These are phyloP conservation scores for Pristiophorus japonicus DNA, from an alignment of 2,113 vertebrate species.

Conservation along the genomic window DNA sequence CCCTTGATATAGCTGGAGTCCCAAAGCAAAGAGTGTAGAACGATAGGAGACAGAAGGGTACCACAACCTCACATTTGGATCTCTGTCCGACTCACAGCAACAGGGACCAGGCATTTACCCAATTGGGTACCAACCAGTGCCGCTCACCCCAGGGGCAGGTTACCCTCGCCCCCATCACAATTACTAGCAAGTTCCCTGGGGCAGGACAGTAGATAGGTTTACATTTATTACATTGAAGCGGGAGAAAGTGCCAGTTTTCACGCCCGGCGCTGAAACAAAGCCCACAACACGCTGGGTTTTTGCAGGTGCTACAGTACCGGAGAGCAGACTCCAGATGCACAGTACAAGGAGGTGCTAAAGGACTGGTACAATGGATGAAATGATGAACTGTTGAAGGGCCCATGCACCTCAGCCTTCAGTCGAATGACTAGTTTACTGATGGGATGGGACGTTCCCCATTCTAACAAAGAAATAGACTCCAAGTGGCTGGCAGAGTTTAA, in stretches of 20 bases:
- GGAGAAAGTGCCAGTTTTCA: background rate
- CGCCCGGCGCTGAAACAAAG: background rate
- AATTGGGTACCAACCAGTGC: background rate
- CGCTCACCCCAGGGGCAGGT: background rate
- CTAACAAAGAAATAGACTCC: background rate
- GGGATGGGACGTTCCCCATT: background rate
- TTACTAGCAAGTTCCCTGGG: background rate
- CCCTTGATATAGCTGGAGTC: background rate
- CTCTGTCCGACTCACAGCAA: background rate
- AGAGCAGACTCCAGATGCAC: background rate
- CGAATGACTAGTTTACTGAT: background rate
- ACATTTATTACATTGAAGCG: background rate
- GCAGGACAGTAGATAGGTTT: background rate
- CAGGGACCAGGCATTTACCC: background rate
- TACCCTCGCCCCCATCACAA: background rate
- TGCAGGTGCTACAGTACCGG: background rate
- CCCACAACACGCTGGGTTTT: background rate
- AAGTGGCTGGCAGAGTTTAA: background rate
- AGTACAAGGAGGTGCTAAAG: background rate
- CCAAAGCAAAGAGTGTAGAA: background rate
- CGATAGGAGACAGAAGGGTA: background rate
- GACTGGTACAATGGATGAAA: background rate
- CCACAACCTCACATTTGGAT: background rate
- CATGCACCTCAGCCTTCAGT: background rate
- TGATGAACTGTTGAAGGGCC: background rate